Conservation (phyloP, 2,888 invertebrate species). For the Noctua fimbriata region DNA sequence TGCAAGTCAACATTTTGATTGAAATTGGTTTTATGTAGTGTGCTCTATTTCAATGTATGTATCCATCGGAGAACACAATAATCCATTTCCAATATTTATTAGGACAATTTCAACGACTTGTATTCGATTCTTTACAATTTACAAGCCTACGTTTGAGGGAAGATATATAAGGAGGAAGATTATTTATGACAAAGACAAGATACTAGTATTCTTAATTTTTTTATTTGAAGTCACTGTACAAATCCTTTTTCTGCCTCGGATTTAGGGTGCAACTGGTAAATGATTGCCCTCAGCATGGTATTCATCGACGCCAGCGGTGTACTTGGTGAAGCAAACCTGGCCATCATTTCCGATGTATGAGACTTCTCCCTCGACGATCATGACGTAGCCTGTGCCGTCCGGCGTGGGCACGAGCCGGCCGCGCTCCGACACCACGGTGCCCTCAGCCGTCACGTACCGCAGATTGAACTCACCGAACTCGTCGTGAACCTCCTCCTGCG, state of each 20-base stretch:
- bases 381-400: slow-evolving; percentile 72
- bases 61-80: background rate
- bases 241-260: background rate
- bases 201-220: background rate
- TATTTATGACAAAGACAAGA: background rate
- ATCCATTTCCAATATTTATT: background rate
- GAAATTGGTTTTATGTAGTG: background rate
- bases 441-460: slow-evolving; percentile 79
- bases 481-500: slow-evolving; percentile 76
- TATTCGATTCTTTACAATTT: background rate
- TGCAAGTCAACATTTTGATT: background rate
- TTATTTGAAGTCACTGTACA: slow-evolving; percentile 12
- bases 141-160: background rate
- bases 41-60: background rate
- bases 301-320: slow-evolving; percentile 78
- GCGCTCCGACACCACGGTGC: slow-evolving; percentile 75
- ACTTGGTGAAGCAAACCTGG: slow-evolving; percentile 77
- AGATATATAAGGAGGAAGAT: background rate
- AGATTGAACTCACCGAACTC: slow-evolving; percentile 77
- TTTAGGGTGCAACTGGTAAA: slow-evolving; percentile 61
- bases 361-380: slow-evolving; percentile 77
- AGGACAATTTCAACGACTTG: background rate
- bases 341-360: slow-evolving; percentile 79
- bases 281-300: slow-evolving; percentile 75
- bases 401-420: slow-evolving; percentile 75